Evolutionary conservation across 2,113 vertebrate species (phyloP).

Genomic region (Colistium nudipinnis): DNA sequence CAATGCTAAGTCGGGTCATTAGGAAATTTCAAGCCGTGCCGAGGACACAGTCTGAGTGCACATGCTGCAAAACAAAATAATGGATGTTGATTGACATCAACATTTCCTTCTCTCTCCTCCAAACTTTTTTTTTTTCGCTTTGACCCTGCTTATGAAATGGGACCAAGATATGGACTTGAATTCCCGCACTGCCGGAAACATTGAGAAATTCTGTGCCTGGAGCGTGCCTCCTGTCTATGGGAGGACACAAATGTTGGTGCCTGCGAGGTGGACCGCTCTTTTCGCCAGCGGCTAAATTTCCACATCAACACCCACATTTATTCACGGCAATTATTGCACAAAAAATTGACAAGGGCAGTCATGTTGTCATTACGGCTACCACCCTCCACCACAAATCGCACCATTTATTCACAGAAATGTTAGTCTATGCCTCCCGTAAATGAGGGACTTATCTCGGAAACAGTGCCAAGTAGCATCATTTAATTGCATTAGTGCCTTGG

Average conservation of each 20-base stretch:
- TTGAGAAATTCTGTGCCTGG: conserved; percentile 34
- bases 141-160: conserved; percentile 35
- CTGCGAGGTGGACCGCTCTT: conserved; percentile 38
- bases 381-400: conserved; percentile 13
- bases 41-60: conserved; percentile 26
- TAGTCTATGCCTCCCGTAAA: conserved; percentile 7
- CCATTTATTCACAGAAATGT: conserved; percentile 29
- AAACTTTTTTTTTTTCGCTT: conserved; percentile 44
- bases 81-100: conserved; percentile 62
- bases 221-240: conserved; percentile 29
- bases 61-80: conserved; percentile 63
- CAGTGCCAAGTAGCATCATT: conserved; percentile 22
- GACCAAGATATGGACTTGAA: conserved; percentile 19
- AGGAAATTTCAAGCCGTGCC: conserved; percentile 66
- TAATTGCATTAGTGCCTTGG: conserved; percentile 42
- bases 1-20: conserved; percentile 62
- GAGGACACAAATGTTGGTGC: conserved; percentile 26
- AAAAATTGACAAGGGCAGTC: conserved; percentile 47
- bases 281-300: conserved; percentile 55
- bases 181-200: conserved; percentile 27
- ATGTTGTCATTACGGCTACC: conserved; percentile 14
- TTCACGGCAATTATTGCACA: conserved; percentile 42
- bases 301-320: conserved; percentile 42
- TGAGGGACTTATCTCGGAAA: conserved; percentile 33
- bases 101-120: conserved; percentile 30